A percentile compares a stretch with the other conserved stretches of the same genome.
Evolutionary conservation across 2,797 vertebrate genomes (phyloP).

Genomic region (Gymnoscopelus braueri): DNA sequence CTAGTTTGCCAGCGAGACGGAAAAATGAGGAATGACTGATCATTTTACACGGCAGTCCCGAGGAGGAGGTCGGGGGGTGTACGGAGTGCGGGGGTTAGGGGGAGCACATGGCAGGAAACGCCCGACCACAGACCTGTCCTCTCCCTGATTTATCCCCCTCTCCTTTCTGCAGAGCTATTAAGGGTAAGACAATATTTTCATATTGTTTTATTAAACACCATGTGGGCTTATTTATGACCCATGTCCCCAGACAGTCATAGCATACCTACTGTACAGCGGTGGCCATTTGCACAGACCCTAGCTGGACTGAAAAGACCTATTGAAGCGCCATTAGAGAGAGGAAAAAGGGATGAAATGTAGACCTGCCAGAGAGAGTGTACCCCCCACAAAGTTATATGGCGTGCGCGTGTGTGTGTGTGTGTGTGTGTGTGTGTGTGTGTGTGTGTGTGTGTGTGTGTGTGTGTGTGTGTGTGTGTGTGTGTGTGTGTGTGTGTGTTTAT

Average conservation of each 20-base stretch:
- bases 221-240: constrained; percentile 70
- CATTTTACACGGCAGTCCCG: constrained; percentile 43
- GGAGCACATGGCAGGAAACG: constrained; percentile 47
- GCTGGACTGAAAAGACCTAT: constrained; percentile 64
- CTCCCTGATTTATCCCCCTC: constrained; percentile 61
- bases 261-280: constrained; percentile 24
- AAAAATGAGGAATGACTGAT: constrained; percentile 50
- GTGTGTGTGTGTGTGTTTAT: constrained; percentile 1
- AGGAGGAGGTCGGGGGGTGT: constrained; percentile 22
- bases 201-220: constrained; percentile 77
- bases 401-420: not conserved
- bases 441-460: constrained; percentile 1
- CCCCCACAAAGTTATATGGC: constrained; percentile 22
- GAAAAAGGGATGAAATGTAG: constrained; percentile 51
- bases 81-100: constrained; percentile 8
- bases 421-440: not conserved
- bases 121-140: constrained; percentile 29
- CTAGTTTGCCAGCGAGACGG: constrained; percentile 27
- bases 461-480: constrained; percentile 19
- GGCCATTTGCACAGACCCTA: constrained; percentile 45
- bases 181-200: constrained; percentile 74
- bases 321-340: constrained; percentile 42
- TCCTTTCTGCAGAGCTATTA: constrained; percentile 61
- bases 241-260: constrained; percentile 48
- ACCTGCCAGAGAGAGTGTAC: constrained; percentile 41